Evolutionary conservation across 1,140 invertebrate species (phyloP).

Genomic region (Lysiphlebus fabarum): DNA sequence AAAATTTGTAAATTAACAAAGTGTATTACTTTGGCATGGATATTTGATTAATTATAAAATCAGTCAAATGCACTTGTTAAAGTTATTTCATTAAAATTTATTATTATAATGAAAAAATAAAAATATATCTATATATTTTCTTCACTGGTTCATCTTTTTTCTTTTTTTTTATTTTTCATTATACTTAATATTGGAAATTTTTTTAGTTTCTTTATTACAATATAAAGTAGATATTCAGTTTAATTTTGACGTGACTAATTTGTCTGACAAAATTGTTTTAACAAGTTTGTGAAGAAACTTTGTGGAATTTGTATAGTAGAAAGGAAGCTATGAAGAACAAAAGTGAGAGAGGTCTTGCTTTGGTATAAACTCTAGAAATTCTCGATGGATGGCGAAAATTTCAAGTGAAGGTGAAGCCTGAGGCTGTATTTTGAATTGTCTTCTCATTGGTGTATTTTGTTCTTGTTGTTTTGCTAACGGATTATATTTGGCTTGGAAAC

Average conservation of each 20-base stretch:
- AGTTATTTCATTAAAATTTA: too few species aligned
- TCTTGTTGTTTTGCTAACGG: slow-evolving; percentile 9
- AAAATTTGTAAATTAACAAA: too few species aligned
- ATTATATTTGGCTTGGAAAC: slow-evolving; percentile 15
- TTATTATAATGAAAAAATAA: too few species aligned
- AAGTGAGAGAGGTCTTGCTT: slow-evolving; percentile 1
- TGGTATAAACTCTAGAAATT: neutral
- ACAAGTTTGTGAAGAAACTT: neutral
- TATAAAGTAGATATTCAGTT: neutral
- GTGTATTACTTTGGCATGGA: too few species aligned
- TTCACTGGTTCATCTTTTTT: too few species aligned
- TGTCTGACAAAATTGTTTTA: slow-evolving; percentile 6
- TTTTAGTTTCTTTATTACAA: too few species aligned
- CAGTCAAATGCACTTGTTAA: too few species aligned
- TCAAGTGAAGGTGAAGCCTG: slow-evolving; percentile 1
- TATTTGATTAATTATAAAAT: too few species aligned
- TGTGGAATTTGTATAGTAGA: neutral
- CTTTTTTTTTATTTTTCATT: too few species aligned
- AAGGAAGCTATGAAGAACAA: too few species aligned
- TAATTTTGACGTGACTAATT: slow-evolving; percentile 10
- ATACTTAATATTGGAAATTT: too few species aligned
- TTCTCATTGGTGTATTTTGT: slow-evolving; percentile 21
- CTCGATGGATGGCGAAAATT: neutral
- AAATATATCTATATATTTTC: too few species aligned
- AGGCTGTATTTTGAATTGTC: neutral